These are phyloP conservation scores for Petrophora chlorosata DNA, from an alignment of 2,888 invertebrate genomes.

Conservation along the genomic window DNA sequence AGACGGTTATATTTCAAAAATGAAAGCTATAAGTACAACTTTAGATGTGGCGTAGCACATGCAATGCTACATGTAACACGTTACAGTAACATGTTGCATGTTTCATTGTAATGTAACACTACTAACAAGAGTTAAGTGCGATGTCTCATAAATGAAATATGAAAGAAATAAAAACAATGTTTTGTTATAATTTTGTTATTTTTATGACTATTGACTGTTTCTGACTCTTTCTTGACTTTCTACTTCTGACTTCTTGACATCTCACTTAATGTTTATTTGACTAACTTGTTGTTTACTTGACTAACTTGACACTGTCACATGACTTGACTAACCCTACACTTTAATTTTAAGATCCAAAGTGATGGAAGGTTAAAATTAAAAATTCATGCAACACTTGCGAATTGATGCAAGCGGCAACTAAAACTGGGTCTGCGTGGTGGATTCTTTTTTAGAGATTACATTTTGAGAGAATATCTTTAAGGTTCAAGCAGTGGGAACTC, in stretches of 20 bases:
- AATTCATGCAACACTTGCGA: no score
- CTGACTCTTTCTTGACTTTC: constrained; percentile 28
- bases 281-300: constrained; percentile 41
- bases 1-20: constrained; percentile 51
- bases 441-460: no score
- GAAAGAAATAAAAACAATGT: constrained; percentile 62
- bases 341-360: constrained; percentile 4
- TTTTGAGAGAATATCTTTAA: no score
- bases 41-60: constrained; percentile 35
- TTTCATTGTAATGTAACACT: constrained; percentile 34
- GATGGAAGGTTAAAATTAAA: no score
- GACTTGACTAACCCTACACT: constrained; percentile 53
- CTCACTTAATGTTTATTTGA: constrained; percentile 65
- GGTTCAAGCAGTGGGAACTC: no score
- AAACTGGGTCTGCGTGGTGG: no score
- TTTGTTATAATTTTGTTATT: constrained; percentile 58
- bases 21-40: constrained; percentile 47
- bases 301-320: constrained; percentile 39
- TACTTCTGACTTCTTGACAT: constrained; percentile 65
- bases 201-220: constrained; percentile 39
- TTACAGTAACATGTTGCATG: constrained; percentile 31
- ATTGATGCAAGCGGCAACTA: no score
- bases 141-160: constrained; percentile 65
- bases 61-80: constrained; percentile 18
- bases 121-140: constrained; percentile 74